Conservation (phyloP, 1,140 invertebrate species). For the Trichoplusia ni region DNA sequence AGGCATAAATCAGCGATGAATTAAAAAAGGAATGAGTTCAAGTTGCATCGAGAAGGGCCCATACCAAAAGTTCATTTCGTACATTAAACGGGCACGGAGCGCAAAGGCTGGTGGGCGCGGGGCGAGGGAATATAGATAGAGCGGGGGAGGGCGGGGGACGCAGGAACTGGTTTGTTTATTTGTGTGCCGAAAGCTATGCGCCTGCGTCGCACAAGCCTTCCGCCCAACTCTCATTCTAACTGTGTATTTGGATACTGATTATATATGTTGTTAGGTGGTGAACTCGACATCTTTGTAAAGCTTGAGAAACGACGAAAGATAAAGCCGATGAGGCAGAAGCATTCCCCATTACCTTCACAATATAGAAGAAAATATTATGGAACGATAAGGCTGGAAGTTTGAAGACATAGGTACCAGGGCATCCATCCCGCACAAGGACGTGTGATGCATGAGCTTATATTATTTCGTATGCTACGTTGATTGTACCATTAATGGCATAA, state of each 20-base stretch:
- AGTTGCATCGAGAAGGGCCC: background rate
- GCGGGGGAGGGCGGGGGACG: constrained; percentile 24
- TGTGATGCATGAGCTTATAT: too few relatives aligned
- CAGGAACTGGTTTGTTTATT: constrained; percentile 68
- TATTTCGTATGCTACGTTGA: too few relatives aligned
- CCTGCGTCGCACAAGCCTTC: background rate
- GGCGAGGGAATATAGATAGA: constrained; percentile 27
- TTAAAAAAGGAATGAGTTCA: too few relatives aligned
- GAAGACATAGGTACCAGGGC: too few relatives aligned
- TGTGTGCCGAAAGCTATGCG: constrained; percentile 57
- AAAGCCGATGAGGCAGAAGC: too few relatives aligned
- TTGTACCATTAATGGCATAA: too few relatives aligned
- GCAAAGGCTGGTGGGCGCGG: constrained; percentile 27
- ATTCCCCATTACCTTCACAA: too few relatives aligned
- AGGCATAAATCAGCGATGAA: too few relatives aligned
- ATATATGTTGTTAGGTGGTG: background rate
- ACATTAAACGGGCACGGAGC: constrained; percentile 44
- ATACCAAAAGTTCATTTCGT: constrained; percentile 45
- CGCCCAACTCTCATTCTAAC: background rate
- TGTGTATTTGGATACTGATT: background rate
- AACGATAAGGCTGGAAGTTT: too few relatives aligned
- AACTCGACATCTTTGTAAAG: background rate
- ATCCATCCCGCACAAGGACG: too few relatives aligned
- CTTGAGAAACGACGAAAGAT: too few relatives aligned
- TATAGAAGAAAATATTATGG: too few relatives aligned